Conservation (phyloP, 2,888 invertebrate species). For the Idaea aversata region DNA sequence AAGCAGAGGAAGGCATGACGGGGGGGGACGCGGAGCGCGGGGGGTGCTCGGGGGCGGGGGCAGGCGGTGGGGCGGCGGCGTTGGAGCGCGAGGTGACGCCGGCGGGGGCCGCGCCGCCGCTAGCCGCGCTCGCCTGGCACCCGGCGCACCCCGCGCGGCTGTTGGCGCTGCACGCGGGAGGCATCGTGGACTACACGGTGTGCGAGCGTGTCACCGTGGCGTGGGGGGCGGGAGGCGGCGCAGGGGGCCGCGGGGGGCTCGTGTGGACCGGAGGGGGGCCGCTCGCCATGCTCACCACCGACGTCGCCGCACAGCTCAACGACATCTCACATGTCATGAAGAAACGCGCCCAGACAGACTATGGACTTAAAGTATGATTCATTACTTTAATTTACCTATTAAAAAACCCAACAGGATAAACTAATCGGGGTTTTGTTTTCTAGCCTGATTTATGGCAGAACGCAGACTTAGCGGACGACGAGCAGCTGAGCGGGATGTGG, state of each 20-base stretch:
- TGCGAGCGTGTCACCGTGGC: slow-evolving; percentile 90
- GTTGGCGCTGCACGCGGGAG: slow-evolving; percentile 80
- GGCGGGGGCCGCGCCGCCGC: slow-evolving; percentile 65
- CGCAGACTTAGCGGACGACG: slow-evolving; percentile 88
- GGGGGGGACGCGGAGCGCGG: slow-evolving; percentile 48
- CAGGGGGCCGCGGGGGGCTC: slow-evolving; percentile 87
- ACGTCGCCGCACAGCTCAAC: slow-evolving; percentile 75
- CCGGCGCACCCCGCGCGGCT: slow-evolving; percentile 88
- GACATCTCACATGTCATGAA: slow-evolving; percentile 89
- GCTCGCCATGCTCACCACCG: slow-evolving; percentile 61
- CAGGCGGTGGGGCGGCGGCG: slow-evolving; percentile 40
- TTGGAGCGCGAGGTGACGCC: slow-evolving; percentile 48
- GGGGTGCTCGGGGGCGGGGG: slow-evolving; percentile 47
- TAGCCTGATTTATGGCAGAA: slow-evolving; percentile 89
- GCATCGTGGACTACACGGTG: slow-evolving; percentile 86
- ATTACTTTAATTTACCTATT: background rate
- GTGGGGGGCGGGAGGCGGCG: slow-evolving; percentile 85
- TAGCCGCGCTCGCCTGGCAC: slow-evolving; percentile 94
- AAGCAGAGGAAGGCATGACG: slow-evolving; percentile 47
- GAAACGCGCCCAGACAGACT: slow-evolving; percentile 84
- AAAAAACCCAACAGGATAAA: background rate
- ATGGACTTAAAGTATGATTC: slow-evolving; percentile 86
- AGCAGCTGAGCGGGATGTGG: slow-evolving; percentile 90
- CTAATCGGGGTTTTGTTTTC: slow-evolving; percentile 20
- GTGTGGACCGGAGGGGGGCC: slow-evolving; percentile 81